Conservation (phyloP, 2,113 vertebrate genomes). For the Pelobates fuscus region DNA sequence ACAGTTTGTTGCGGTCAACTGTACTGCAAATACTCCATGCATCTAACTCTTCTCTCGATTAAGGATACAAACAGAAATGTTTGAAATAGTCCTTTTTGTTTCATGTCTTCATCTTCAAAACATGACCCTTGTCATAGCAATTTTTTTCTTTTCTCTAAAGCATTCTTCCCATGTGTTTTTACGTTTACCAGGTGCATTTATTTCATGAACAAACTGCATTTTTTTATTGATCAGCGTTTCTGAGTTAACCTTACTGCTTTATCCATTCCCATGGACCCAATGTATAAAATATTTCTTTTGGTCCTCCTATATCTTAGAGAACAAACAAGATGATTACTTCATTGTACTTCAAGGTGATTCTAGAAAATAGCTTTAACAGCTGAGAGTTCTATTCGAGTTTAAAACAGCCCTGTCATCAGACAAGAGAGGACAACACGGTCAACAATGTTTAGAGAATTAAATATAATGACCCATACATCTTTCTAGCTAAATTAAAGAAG, state of each 20-base stretch:
- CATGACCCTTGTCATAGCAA: slow-evolving; percentile 3
- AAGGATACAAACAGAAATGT: too few species aligned
- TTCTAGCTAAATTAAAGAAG: too few species aligned
- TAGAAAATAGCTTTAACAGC: too few species aligned
- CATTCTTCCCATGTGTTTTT: neutral
- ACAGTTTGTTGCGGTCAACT: neutral
- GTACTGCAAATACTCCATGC: neutral
- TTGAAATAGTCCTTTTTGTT: neutral
- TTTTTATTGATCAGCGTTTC: slow-evolving; percentile 4
- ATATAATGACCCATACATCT: too few species aligned
- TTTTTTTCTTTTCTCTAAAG: neutral
- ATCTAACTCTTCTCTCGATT: neutral
- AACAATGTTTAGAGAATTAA: too few species aligned
- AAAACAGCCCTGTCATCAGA: too few species aligned
- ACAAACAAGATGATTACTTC: slow-evolving; percentile 10
- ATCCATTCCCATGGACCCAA: slow-evolving; percentile 9
- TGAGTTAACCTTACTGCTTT: slow-evolving; percentile 27
- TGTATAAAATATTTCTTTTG: slow-evolving; percentile 22
- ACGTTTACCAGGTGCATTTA: neutral
- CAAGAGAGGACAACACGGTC: too few species aligned
- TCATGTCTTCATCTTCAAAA: slow-evolving; percentile 6
- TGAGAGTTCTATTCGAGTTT: too few species aligned
- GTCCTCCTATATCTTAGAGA: slow-evolving; percentile 7
- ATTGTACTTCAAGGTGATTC: slow-evolving; percentile 29
- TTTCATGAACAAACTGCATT: slow-evolving; percentile 2